These are phyloP conservation scores for Epinephelus moara DNA, from an alignment of 2,113 vertebrate species.

Conservation along the genomic window DNA sequence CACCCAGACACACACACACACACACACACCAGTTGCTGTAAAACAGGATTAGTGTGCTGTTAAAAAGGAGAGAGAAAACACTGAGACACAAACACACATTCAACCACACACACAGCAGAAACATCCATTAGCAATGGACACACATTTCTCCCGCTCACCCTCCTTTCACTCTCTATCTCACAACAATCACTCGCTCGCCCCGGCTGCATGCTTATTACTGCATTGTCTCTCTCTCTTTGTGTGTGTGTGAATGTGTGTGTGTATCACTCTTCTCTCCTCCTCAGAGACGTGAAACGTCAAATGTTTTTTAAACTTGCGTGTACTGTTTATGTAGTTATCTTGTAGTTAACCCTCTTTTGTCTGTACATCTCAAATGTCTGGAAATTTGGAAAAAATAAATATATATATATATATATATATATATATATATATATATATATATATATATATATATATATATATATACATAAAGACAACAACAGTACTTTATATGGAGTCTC, in stretches of 20 bases:
- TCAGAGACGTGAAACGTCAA: background rate
- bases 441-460: too few species aligned
- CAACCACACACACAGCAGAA: constrained; percentile 69
- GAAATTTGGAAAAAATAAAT: background rate
- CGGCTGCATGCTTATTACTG: constrained; percentile 47
- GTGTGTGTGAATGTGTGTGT: too few species aligned
- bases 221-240: background rate
- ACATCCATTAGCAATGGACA: constrained; percentile 72
- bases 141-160: constrained; percentile 12
- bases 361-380: background rate
- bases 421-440: too few species aligned
- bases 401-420: too few species aligned
- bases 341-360: background rate
- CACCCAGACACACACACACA: constrained; percentile 1
- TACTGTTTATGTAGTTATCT: background rate
- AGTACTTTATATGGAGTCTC: too few species aligned
- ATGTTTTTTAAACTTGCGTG: background rate
- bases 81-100: constrained; percentile 58
- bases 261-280: background rate
- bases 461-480: too few species aligned
- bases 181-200: constrained; percentile 12
- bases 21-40: constrained; percentile 42
- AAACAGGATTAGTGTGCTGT: constrained; percentile 68
- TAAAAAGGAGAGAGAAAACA: constrained; percentile 50
- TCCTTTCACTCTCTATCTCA: constrained; percentile 25